Base-by-base conservation (phyloP, 37 sponge, comb jelly and placozoan species). In the Dysidea cf. avara region DNA sequence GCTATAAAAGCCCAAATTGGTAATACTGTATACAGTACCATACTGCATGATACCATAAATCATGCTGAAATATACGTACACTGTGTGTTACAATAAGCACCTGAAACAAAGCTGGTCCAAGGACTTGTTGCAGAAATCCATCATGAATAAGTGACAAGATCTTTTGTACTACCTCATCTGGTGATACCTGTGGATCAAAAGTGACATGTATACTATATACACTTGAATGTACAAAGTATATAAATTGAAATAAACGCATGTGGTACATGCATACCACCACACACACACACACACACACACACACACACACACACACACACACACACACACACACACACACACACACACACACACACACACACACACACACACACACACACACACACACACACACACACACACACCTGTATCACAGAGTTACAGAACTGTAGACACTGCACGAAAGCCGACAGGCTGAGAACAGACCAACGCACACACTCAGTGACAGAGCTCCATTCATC, bases 391-490 rank as follows among this genome's bases (percentile, higher is more conserved):
- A n/a, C 46, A 43, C 46, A 12, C 31, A 53, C 31, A 55, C 39
- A 56, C 39, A 92, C 93, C 86, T 92, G 79, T 0, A 92, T 39
- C 0, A 92, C 93, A 51, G 81, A 81, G 52, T 92, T 87, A 47
- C 89, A 87, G 66, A 88, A 92, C 35, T 73, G 53, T 39, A 92
- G 82, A 11, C 82, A 56, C 36, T 79, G 69, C 22, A 76, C 31
- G 47, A 88, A 82, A 7, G 46, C 52, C 28, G 38, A 9, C 38
- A 92, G 69, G 29, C 71, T 69, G n/a, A 89, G 89, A 0, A 92
- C 81, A 3, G 69, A 56, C 4, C 25, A 47, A 58, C 54, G 55
- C 0, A 92, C 57, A 26, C 64, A 71, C 9, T 71, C 67, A 35
- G 77, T 53, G 7, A 77, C 82, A 22, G 83, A 85, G 56, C 70